Evolutionary conservation across 2,797 vertebrate species (phyloP).

Genomic region (Cynopterus sphinx): DNA sequence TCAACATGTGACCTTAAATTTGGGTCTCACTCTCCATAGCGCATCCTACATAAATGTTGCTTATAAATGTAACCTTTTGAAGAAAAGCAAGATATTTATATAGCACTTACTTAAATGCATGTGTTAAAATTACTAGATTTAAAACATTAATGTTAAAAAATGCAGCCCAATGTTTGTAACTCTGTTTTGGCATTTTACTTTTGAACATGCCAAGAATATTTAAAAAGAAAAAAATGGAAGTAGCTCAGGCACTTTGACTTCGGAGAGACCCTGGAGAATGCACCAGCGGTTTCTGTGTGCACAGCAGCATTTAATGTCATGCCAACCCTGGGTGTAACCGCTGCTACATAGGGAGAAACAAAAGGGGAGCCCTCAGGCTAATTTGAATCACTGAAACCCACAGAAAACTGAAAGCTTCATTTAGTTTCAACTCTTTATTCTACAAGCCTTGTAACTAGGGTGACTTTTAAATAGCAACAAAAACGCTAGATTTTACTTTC

Average conservation of each 20-base stretch:
- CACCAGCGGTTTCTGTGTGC: not conserved
- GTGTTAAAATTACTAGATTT: constrained; percentile 4
- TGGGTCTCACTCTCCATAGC: not conserved
- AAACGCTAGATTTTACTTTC: constrained; percentile 36
- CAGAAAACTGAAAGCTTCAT: constrained; percentile 39
- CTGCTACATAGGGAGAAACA: not conserved
- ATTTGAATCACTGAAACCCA: constrained; percentile 28
- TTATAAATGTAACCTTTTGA: not conserved
- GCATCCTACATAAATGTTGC: too few species aligned
- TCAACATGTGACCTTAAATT: not conserved
- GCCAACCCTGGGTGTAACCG: not conserved
- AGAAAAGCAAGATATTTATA: constrained; percentile 29
- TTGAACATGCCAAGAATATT: not conserved
- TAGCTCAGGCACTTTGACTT: not conserved
- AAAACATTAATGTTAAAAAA: constrained; percentile 7
- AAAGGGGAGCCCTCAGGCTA: not conserved
- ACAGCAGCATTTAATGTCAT: not conserved
- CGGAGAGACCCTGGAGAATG: not conserved
- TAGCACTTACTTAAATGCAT: not conserved
- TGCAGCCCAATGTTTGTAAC: not conserved
- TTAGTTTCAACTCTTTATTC: constrained; percentile 21
- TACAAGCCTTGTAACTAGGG: not conserved
- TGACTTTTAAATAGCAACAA: constrained; percentile 29
- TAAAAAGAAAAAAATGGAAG: constrained; percentile 3
- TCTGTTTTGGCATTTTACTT: constrained; percentile 22